Base-by-base conservation (phyloP, 2,888 invertebrate genomes). In the Petrolisthes cinctipes region DNA sequence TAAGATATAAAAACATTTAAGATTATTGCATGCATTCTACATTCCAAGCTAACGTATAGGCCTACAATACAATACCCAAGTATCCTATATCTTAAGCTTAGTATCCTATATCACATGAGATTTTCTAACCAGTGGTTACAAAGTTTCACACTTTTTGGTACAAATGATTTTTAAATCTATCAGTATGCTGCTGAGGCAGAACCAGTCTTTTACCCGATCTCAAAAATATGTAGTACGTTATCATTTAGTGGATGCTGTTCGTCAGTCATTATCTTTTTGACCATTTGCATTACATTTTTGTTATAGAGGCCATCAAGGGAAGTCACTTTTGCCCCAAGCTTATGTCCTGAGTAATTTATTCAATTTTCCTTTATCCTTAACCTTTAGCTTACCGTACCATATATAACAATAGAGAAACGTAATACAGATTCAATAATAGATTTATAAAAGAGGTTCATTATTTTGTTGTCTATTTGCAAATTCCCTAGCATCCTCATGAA, bases 261-360 rank as follows among this genome's bases (percentile, higher is more conserved):
- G 5, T 75, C 75, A 14, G 11, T 23, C 75, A 75, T 75, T 75
- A 20, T 75, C 9, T 75, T 75, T 75, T 75, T 75, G 11, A n/a
- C 20, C 75, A 75, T 23, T 75, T 75, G 75, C 7, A 14, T 75
- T 17, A 75, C 75, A 75, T 75, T 75, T 75, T 75, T 75, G 75
- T 75, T 20, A 14, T 17, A 75, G 7, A 75, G 20, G 23, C 20
- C 75, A 75, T 75, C 75, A 75, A 75, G 20, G 75, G 75, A 75
- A 75, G 23, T 75, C 75, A 75, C 75, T 75, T 75, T 75, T 75
- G 75, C 20, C 23, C 20, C 20, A 7, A 75, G 75, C n/a, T 75
- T 75, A 75, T 23, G n/a, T 75, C 7, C 75, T 75, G 23, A 7
- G 11, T 20, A 14, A 20, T 14, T 20, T 75, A 75, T 75, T 7